Conservation (phyloP, 1,140 invertebrate species). For the Augochlora pura region DNA sequence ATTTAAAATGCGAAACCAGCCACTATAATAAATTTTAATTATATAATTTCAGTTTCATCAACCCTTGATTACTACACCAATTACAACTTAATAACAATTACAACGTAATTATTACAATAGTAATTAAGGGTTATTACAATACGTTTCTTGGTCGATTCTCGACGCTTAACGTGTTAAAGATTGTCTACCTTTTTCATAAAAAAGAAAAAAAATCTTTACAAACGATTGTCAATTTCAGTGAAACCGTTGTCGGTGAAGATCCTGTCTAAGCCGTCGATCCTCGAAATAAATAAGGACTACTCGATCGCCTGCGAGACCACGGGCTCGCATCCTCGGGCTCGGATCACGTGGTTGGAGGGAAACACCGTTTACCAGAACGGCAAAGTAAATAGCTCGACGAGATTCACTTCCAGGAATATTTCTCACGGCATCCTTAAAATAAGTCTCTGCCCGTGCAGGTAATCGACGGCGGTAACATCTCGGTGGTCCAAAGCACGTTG, state of each 20-base stretch:
- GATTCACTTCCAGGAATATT: too few species aligned
- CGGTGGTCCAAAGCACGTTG: conserved; percentile 87
- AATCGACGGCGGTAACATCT: conserved; percentile 84
- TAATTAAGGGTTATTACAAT: too few species aligned
- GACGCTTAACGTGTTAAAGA: too few species aligned
- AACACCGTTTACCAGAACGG: conserved; percentile 86
- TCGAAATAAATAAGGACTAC: conserved; percentile 89
- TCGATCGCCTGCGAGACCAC: conserved; percentile 88
- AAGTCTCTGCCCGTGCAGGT: conserved; percentile 78
- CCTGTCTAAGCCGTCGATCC: conserved; percentile 84
- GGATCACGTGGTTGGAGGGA: conserved; percentile 90
- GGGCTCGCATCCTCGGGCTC: conserved; percentile 91
- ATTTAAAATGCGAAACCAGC: too few species aligned
- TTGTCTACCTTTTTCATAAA: too few species aligned
- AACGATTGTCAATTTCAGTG: conserved; percentile 80
- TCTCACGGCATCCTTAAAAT: background rate
- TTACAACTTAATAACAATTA: too few species aligned
- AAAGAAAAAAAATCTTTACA: too few species aligned
- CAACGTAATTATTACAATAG: too few species aligned
- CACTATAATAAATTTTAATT: too few species aligned
- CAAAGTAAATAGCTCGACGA: conserved; percentile 81
- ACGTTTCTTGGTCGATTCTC: too few species aligned
- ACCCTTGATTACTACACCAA: too few species aligned
- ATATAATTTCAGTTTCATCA: too few species aligned
- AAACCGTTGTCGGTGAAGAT: conserved; percentile 88